Percentiles rank a stretch among this genome's conserved stretches.
Evolutionary conservation across 2,113 vertebrate species (phyloP).

Genomic region (Alosa alosa): DNA sequence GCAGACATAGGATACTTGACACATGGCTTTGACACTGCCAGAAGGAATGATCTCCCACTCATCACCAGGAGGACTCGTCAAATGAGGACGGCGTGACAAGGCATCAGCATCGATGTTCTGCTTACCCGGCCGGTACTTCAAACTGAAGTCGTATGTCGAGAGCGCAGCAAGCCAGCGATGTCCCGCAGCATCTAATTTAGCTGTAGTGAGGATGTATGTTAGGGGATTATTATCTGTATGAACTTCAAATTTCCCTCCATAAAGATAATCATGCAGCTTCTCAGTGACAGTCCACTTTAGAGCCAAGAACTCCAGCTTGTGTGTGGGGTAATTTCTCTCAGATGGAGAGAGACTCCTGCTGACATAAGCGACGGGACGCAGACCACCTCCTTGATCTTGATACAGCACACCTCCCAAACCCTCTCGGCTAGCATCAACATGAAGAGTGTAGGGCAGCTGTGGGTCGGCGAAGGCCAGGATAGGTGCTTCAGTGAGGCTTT

Average conservation of each 20-base stretch:
- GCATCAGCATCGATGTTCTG: constrained; percentile 20
- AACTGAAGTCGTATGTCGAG: neutral
- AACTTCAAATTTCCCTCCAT: constrained; percentile 19
- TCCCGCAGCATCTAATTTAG: constrained; percentile 20
- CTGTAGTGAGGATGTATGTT: neutral
- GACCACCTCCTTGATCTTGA: neutral
- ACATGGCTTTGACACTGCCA: neutral
- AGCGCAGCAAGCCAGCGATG: constrained; percentile 20
- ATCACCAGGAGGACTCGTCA: neutral
- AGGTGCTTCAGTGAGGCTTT: too few relatives aligned
- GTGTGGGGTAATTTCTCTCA: neutral
- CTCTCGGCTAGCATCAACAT: neutral
- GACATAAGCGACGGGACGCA: neutral
- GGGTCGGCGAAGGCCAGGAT: too few relatives aligned
- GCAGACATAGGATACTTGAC: neutral
- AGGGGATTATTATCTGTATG: too few relatives aligned
- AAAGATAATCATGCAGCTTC: constrained; percentile 21
- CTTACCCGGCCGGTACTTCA: constrained; percentile 17
- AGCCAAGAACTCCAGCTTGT: too few relatives aligned
- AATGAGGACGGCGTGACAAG: neutral
- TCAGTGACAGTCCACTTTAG: neutral
- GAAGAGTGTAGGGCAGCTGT: too few relatives aligned
- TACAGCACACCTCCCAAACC: neutral
- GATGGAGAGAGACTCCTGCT: neutral
- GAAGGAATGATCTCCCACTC: neutral